Evolutionary conservation across 2,113 vertebrate genomes (phyloP).

Genomic region (Cyprinodon variegatus): DNA sequence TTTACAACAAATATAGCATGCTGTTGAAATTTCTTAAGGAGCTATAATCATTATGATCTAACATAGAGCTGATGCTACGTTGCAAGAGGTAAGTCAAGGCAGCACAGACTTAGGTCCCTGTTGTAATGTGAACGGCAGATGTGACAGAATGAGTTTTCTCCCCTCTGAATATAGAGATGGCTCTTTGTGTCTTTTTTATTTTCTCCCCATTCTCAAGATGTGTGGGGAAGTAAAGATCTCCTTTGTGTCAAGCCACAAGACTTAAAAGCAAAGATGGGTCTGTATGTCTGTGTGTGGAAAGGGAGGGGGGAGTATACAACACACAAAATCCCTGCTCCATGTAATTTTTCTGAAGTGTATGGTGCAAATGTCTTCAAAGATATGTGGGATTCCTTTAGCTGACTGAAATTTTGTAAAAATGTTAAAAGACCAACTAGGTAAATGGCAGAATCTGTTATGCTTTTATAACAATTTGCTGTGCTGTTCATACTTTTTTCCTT

Average conservation of each 20-base stretch:
- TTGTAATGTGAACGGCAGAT: slow-evolving; percentile 75
- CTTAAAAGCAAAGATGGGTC: slow-evolving; percentile 78
- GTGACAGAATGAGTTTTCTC: slow-evolving; percentile 74
- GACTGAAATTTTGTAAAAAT: slow-evolving; percentile 64
- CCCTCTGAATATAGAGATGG: slow-evolving; percentile 67
- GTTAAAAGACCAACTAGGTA: slow-evolving; percentile 41
- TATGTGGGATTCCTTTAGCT: slow-evolving; percentile 34
- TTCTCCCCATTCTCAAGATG: slow-evolving; percentile 69
- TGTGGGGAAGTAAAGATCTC: slow-evolving; percentile 70
- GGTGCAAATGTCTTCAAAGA: slow-evolving; percentile 45
- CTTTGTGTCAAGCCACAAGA: slow-evolving; percentile 77
- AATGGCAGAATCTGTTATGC: slow-evolving; percentile 36
- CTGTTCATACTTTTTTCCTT: background rate
- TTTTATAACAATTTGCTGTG: slow-evolving; percentile 27
- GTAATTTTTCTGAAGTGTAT: slow-evolving; percentile 53
- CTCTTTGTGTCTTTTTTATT: slow-evolving; percentile 79
- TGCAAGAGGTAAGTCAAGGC: slow-evolving; percentile 53
- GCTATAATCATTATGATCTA: slow-evolving; percentile 48
- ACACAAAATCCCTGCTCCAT: slow-evolving; percentile 52
- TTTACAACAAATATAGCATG: slow-evolving; percentile 6
- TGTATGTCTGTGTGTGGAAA: slow-evolving; percentile 50
- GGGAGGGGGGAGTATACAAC: slow-evolving; percentile 45
- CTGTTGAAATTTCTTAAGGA: slow-evolving; percentile 20
- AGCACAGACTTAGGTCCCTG: slow-evolving; percentile 65
- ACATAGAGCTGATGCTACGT: slow-evolving; percentile 39